Base-by-base conservation (phyloP, 1,140 invertebrate genomes). In the Aphaenogaster floridana region DNA sequence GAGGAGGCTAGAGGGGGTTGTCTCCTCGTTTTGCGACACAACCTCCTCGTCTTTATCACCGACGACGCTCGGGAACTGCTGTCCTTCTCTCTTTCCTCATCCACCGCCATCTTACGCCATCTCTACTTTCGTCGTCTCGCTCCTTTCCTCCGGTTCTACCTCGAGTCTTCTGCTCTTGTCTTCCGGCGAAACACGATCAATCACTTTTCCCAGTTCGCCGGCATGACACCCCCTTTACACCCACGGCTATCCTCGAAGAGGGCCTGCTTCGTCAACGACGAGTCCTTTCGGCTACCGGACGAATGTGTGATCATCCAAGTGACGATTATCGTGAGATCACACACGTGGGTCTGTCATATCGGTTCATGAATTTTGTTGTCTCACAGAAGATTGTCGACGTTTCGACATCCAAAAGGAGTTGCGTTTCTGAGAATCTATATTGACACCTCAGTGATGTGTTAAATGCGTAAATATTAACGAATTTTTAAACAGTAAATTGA, bases 161-260 rank as follows among this genome's bases (percentile, higher is more conserved):
- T 63, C 91, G 66, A 84, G 69, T 89, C 72, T 84, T 64, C 85
- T 81, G 72, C 88, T 93, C 91, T 93, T 93, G 92, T 94, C 94
- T 95, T 95, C 95, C 94, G 94, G 92, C 92, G 93, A 94, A 95
- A 95, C 92, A 95, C 94, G 89, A 95, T 95, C 95, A 95, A 95
- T 95, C 95, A 95, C 95, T 95, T 93, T 94, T 94, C 94, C 93
- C 93, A 89, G 90, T 91, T 90, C 91, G 92, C 93, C 92, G 91
- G 93, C 94, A 91, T 94, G 94, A 95, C 94, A 94, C 93, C 93
- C 94, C 93, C 93, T 94, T 93, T 91, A 87, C 94, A 93, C 93
- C 94, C 92, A 92, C 94, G 84, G 68, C 93, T 93, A 93, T 94
- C 94, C 93, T 93, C 92, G 84, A 91, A 87, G 88, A 86, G 89